Conservation (phyloP, 2,888 invertebrate genomes). For the Tachina grossa region DNA sequence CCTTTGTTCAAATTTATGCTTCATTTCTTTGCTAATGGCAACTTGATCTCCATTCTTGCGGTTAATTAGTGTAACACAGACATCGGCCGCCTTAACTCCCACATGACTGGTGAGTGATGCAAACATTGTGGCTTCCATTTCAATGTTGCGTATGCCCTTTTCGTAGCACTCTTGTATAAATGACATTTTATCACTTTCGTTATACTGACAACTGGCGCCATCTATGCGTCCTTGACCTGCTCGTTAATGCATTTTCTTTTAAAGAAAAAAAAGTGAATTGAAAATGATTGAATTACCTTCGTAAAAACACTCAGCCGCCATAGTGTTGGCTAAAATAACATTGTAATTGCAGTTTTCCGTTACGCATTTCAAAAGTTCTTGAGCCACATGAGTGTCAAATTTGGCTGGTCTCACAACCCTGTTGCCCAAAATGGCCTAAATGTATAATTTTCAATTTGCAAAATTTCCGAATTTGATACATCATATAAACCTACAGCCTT, state of each 20-base stretch:
- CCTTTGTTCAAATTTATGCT: conserved; percentile 86
- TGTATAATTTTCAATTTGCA: background rate
- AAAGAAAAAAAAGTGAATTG: background rate
- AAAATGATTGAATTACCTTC: conserved; percentile 84
- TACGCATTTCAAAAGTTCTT: conserved; percentile 77
- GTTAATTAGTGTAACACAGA: conserved; percentile 89
- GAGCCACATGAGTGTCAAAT: conserved; percentile 88
- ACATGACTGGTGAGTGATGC: conserved; percentile 87
- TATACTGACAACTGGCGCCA: conserved; percentile 89
- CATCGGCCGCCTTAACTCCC: conserved; percentile 86
- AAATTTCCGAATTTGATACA: background rate
- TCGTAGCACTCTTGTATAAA: conserved; percentile 84
- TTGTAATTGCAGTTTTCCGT: conserved; percentile 75
- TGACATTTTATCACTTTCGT: conserved; percentile 85
- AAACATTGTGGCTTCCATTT: conserved; percentile 91
- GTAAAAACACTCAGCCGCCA: conserved; percentile 92
- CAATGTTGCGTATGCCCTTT: conserved; percentile 88
- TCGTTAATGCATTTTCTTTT: background rate
- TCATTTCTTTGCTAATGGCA: conserved; percentile 83
- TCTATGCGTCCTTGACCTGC: conserved; percentile 90
- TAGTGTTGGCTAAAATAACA: conserved; percentile 86
- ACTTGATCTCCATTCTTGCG: conserved; percentile 89
- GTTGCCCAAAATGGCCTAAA: conserved; percentile 92
- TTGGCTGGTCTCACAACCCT: conserved; percentile 90
- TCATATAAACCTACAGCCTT: too few relatives aligned